phyloP scores from a whole-genome alignment of 2,797 vertebrate species.

The Pteronotus mesoamericanus region DNA sequence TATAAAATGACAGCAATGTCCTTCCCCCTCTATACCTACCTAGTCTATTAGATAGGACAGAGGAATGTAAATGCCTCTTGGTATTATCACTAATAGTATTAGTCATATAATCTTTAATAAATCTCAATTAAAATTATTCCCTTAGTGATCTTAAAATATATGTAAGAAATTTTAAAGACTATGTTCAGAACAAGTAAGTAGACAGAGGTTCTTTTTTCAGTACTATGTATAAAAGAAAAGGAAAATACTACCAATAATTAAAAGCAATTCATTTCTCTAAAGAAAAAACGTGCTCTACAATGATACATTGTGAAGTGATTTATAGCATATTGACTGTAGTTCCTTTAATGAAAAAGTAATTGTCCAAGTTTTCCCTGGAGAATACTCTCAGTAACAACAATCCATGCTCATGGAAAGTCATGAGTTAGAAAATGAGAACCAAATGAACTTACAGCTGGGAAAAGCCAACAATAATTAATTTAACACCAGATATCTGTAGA shows the following conservation, averaged over 20 bases:
- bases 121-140: constrained; percentile 19
- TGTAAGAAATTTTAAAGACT: not conserved
- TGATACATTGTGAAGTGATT: constrained; percentile 79
- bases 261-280: constrained; percentile 58
- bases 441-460: constrained; percentile 85
- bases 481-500: constrained; percentile 78
- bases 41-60: not conserved
- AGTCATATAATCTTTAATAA: constrained; percentile 24
- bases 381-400: constrained; percentile 69
- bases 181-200: constrained; percentile 36
- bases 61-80: not conserved
- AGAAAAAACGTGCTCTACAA: constrained; percentile 70
- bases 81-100: not conserved
- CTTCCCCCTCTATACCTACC: not conserved
- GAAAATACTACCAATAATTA: constrained; percentile 65
- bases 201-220: constrained; percentile 59
- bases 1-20: not conserved
- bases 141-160: constrained; percentile 26
- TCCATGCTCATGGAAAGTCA: constrained; percentile 74
- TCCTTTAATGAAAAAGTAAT: constrained; percentile 83
- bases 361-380: constrained; percentile 80
- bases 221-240: constrained; percentile 48
- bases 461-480: constrained; percentile 83
- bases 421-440: constrained; percentile 83
- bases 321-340: constrained; percentile 76